Conservation (phyloP, 2,797 vertebrate genomes). For the Bryconaethiops microstoma region DNA sequence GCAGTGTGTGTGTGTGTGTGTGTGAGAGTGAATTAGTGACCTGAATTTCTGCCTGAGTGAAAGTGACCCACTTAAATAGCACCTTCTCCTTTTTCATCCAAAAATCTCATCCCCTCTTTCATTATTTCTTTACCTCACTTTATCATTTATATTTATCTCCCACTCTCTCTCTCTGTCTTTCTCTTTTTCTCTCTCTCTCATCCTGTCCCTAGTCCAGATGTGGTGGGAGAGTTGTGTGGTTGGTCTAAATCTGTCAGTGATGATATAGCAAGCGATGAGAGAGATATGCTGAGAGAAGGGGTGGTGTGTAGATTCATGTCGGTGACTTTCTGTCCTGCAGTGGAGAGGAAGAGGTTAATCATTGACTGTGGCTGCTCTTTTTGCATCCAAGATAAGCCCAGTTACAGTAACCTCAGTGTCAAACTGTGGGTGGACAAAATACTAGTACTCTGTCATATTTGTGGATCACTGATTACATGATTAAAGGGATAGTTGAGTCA, state of each 20-base stretch:
- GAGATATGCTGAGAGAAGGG: not conserved
- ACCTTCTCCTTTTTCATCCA: not conserved
- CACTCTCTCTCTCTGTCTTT: constrained; percentile 10
- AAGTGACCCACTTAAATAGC: constrained; percentile 50
- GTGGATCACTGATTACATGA: too few species aligned
- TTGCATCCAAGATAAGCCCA: not conserved
- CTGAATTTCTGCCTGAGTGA: constrained; percentile 39
- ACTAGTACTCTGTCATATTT: too few species aligned
- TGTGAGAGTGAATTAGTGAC: constrained; percentile 19
- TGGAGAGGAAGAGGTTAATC: constrained; percentile 27
- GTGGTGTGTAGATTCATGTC: not conserved
- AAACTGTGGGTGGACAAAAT: not conserved
- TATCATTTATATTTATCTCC: constrained; percentile 3
- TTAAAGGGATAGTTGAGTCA: too few species aligned
- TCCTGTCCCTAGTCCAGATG: constrained; percentile 10
- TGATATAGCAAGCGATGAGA: not conserved
- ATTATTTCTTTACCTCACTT: not conserved
- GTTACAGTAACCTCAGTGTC: not conserved
- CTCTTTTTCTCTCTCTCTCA: constrained; percentile 14
- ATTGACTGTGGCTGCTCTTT: not conserved
- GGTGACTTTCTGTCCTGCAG: not conserved
- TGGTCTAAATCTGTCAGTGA: constrained; percentile 15
- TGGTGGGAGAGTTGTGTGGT: not conserved
- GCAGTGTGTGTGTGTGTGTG: constrained; percentile 7
- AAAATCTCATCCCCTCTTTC: not conserved